Base-by-base conservation (phyloP, 2,113 vertebrate species). In the Poicephalus gulielmi region DNA sequence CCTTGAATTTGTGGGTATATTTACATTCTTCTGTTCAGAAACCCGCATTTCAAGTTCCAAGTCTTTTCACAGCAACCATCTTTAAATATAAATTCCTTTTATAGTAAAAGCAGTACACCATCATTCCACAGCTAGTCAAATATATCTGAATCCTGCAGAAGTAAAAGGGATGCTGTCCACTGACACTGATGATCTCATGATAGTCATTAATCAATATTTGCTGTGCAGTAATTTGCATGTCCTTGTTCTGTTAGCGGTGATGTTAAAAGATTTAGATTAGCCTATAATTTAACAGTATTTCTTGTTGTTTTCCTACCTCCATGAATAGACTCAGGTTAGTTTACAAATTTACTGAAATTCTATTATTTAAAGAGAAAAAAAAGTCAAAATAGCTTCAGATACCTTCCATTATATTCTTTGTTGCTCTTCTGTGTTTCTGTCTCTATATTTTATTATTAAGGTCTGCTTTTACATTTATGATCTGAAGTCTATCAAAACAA, bases 401-500 rank as follows among this genome's bases (percentile, higher is more conserved):
- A 94, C 81, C 86, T 97, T 97, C 93, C 93, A 97, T 97, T 98
- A 97, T 94, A 67, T 84, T 96, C 81, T 96, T 95, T 97, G 81
- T 97, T 98, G 63, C 96, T 96, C 89, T 94, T 79, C 37, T 88
- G 43, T 97, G 92, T 97, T 97, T 98, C 85, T 60, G 13, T 97
- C 94, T 97, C 94, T 87, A 31, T 98, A 87, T 96, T 97, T 98
- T 97, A 96, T 97, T 98, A 97, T 97, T 97, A 96, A 96, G 83
- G 62, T 91, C 97, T 97, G 94, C 91, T 97, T 97, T 97, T 97
- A 96, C 92, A 96, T 96, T 96, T 97, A 80, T 95, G 91, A 97
- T 82, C 80, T 97, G 96, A 98, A 96, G 76, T 94, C 96, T 98
- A 97, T 98, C 98, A 98, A 98, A 98, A 98, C 96, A 98, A 94